Conservation (phyloP, 2,797 vertebrate species). For the Malacoraja senta region DNA sequence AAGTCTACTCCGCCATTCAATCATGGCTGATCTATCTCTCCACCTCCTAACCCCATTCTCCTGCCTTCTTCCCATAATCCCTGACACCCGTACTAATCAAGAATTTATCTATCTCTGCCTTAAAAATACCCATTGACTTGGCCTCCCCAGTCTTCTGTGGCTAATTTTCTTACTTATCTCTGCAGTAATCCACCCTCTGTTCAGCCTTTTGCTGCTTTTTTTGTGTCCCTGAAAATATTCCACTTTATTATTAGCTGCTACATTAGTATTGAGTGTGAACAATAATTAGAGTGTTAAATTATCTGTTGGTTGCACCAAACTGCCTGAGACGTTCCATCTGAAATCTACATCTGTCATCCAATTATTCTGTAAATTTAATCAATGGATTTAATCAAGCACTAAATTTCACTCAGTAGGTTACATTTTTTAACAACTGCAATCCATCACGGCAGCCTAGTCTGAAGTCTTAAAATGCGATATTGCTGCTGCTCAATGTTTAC, state of each 20-base stretch:
- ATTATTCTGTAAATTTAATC: slow-evolving; percentile 12
- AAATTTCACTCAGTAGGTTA: background rate
- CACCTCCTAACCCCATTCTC: no score
- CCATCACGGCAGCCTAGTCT: background rate
- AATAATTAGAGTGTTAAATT: background rate
- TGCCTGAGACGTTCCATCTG: no score
- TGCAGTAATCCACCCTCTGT: background rate
- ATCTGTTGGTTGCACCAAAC: background rate
- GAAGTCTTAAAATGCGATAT: background rate
- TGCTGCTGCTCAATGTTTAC: background rate
- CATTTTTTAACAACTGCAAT: background rate
- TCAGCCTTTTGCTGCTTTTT: no score
- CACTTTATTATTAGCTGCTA: background rate
- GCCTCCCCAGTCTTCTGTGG: no score
- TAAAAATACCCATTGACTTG: no score
- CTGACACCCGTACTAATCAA: no score
- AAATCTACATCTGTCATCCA: background rate
- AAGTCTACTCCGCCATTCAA: no score
- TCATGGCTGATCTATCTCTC: no score
- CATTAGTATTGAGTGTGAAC: background rate
- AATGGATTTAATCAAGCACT: background rate
- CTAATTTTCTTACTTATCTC: background rate
- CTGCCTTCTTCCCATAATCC: no score
- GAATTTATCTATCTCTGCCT: no score
- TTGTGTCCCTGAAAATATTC: background rate